Evolutionary conservation across 2,797 vertebrate genomes (phyloP).

Genomic region (Scleropages formosus): DNA sequence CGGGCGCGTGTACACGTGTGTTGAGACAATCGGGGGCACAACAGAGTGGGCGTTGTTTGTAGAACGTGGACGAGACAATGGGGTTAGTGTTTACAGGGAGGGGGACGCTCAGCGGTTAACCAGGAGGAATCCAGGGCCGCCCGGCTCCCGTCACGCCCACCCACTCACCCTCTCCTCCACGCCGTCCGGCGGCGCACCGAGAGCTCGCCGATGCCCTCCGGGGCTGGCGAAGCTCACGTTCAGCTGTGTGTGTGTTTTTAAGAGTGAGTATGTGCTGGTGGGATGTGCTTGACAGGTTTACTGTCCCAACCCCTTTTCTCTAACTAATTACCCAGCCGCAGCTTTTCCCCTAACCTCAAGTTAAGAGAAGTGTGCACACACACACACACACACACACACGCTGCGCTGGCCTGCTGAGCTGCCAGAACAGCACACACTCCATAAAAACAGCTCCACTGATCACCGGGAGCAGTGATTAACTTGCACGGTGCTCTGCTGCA

Average conservation of each 20-base stretch:
- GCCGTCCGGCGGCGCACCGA: neutral
- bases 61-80: constrained; percentile 44
- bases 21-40: constrained; percentile 38
- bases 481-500: constrained; percentile 51
- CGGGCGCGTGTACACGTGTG: constrained; percentile 3
- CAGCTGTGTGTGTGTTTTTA: neutral
- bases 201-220: neutral
- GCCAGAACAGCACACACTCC: constrained; percentile 65
- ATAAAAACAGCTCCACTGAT: constrained; percentile 66
- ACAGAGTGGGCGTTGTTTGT: constrained; percentile 53
- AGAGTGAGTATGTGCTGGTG: neutral
- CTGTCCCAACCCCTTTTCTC: too few species aligned
- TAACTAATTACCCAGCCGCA: too few species aligned
- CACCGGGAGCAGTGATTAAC: constrained; percentile 67
- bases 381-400: constrained; percentile 1
- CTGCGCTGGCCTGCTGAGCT: constrained; percentile 45
- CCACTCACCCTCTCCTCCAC: neutral
- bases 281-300: neutral
- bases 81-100: constrained; percentile 39
- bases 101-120: constrained; percentile 30
- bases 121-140: constrained; percentile 27
- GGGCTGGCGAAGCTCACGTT: neutral
- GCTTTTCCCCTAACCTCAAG: neutral
- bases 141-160: neutral
- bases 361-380: neutral